Base-by-base conservation (phyloP, 1,140 invertebrate genomes). In the Drosophila albomicans region DNA sequence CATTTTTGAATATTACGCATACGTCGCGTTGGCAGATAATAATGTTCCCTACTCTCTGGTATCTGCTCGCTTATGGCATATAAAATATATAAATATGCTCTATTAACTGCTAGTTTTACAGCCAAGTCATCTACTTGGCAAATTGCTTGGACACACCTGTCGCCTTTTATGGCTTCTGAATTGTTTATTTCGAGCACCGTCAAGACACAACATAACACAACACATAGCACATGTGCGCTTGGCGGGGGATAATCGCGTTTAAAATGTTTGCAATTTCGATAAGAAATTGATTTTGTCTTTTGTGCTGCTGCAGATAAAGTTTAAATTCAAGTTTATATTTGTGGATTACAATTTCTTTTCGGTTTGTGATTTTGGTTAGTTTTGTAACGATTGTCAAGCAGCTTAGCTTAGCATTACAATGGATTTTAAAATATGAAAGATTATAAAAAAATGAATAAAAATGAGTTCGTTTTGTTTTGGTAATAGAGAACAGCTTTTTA, bases 1-100 rank as follows among this genome's bases (percentile, higher is more conserved):
- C 63, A 78, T 69, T 64, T 72, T 68, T 61, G 20, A 20, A 15
- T 48, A 87, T 87, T 87, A 82, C 82, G 84, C 76, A 87, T 88
- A 87, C 79, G 79, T 68, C 48, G 30, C 49, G 79, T 75, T 30
- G 49, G 65, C 63, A 7, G 48, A 61, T 68, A 61, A 73, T 67
- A 16, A 73, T 67, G 28, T 59, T 28, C 54, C 32, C 43, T 35
- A 8, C 52, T 28, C 54, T 51, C 43, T 35, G 32, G 32, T 56
- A 20, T 56, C 20, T 25, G 20, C 20, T 56, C 15, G 45, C 51
- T 28, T 30, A 3, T 52, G 13, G 6, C 25, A 52, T 52, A 52
- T 38, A 52, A 20, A 41, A 16, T 57, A 64, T 57, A 64, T 52
- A 58, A 64, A 70, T 58, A 63, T 69, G 65, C 52, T 49, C 52